A percentile compares a stretch with the other conserved stretches of the same genome.
Conservation (phyloP, 2,888 invertebrate species). For the Heliconius erato region DNA sequence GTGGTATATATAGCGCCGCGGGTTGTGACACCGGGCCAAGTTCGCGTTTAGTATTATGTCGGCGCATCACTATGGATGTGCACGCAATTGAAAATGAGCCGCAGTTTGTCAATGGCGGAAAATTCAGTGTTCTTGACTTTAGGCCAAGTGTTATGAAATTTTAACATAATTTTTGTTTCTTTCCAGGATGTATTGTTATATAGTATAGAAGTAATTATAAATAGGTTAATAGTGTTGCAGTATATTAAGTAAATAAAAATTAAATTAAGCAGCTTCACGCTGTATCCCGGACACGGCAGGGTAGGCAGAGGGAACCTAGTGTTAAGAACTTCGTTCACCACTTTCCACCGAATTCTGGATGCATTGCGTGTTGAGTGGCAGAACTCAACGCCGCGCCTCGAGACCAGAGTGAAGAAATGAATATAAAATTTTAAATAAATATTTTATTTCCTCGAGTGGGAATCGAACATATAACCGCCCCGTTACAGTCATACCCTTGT, state of each 20-base stretch:
- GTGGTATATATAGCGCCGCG: slow-evolving; percentile 74
- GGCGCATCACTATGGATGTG: slow-evolving; percentile 79
- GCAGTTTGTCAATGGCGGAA: slow-evolving; percentile 81
- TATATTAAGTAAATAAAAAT: too few relatives aligned
- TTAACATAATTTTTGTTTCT: slow-evolving; percentile 32
- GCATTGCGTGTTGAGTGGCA: too few relatives aligned
- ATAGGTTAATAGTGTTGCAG: background rate
- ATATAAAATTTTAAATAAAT: too few relatives aligned
- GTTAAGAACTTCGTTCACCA: fast-evolving
- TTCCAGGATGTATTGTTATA: slow-evolving; percentile 20
- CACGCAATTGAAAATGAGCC: slow-evolving; percentile 81
- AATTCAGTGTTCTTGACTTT: slow-evolving; percentile 79
- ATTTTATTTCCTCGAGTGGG: too few relatives aligned
- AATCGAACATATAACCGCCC: too few relatives aligned
- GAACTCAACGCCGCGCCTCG: too few relatives aligned
- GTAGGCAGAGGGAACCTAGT: too few relatives aligned
- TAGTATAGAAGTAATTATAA: background rate
- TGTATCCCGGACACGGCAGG: too few relatives aligned
- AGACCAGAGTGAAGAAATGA: too few relatives aligned
- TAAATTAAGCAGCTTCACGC: too few relatives aligned
- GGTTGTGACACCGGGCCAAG: slow-evolving; percentile 78
- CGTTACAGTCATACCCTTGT: too few relatives aligned
- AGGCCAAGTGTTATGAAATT: slow-evolving; percentile 75
- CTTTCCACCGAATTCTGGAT: too few relatives aligned
- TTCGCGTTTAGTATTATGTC: slow-evolving; percentile 78